Percentiles rank a stretch among this genome's conserved stretches.
Evolutionary conservation across 2,888 invertebrate species (phyloP).

Genomic region (Acleris literana): DNA sequence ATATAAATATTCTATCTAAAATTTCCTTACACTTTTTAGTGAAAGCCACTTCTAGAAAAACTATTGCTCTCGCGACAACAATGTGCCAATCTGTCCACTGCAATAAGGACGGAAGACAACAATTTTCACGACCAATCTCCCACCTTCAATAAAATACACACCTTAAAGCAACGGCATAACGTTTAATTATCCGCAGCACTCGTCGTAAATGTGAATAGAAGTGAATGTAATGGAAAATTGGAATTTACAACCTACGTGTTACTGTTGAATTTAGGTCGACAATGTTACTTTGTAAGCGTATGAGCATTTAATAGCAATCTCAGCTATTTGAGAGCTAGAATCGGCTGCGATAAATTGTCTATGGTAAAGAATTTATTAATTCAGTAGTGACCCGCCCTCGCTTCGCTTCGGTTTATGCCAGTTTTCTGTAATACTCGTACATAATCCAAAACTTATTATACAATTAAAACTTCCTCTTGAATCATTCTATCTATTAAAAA

Average conservation of each 20-base stretch:
- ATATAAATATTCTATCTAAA: too few relatives aligned
- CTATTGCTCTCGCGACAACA: neutral
- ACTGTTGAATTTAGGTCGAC: slow-evolving; percentile 3
- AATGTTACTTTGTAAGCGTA: slow-evolving; percentile 12
- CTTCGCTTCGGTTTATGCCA: too few relatives aligned
- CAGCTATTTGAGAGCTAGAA: slow-evolving; percentile 1
- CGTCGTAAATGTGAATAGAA: neutral
- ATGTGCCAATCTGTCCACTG: slow-evolving; percentile 34
- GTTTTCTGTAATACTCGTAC: too few relatives aligned
- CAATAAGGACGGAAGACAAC: slow-evolving; percentile 38
- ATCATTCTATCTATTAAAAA: too few relatives aligned
- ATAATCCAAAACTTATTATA: too few relatives aligned
- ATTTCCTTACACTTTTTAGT: too few relatives aligned
- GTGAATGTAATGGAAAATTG: slow-evolving; percentile 8
- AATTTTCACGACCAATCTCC: slow-evolving; percentile 34
- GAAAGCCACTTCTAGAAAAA: neutral
- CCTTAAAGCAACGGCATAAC: neutral
- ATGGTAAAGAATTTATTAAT: neutral
- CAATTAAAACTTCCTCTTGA: too few relatives aligned
- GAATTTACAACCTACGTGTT: slow-evolving; percentile 15
- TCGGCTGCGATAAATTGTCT: neutral
- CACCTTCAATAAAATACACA: neutral
- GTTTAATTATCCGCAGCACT: neutral
- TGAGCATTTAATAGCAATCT: slow-evolving; percentile 7
- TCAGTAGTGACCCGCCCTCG: too few relatives aligned